These are phyloP conservation scores for Andrena chrysosceles DNA, from an alignment of 2,888 invertebrate species.

Conservation along the genomic window DNA sequence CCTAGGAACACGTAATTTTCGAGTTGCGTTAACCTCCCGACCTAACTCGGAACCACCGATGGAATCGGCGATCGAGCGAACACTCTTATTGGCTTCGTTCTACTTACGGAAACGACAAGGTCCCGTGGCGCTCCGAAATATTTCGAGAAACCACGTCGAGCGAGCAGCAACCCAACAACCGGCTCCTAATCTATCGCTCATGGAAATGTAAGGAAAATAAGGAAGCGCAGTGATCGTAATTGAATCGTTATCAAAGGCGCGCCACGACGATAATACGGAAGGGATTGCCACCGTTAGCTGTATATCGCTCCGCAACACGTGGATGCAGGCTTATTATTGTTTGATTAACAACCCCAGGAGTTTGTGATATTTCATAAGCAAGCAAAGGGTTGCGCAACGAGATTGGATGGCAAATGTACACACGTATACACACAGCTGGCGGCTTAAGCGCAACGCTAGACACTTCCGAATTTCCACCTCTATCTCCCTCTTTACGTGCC, in stretches of 20 bases:
- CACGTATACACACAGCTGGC: constrained; percentile 43
- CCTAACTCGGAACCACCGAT: neutral
- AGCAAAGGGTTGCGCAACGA: constrained; percentile 72
- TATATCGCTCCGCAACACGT: constrained; percentile 58
- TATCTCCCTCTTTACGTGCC: constrained; percentile 45
- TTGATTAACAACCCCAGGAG: constrained; percentile 72
- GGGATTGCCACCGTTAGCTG: constrained; percentile 52
- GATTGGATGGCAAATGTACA: constrained; percentile 71
- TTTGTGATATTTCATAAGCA: constrained; percentile 74
- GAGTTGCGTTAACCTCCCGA: constrained; percentile 24
- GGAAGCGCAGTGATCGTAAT: constrained; percentile 40
- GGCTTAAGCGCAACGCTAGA: constrained; percentile 46
- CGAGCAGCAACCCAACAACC: neutral
- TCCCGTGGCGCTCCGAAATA: neutral
- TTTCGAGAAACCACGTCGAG: neutral
- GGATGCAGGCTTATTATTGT: constrained; percentile 71
- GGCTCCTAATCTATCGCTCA: neutral
- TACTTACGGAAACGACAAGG: neutral
- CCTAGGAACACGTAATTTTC: constrained; percentile 34
- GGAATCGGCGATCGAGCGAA: neutral
- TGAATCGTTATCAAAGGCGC: constrained; percentile 50
- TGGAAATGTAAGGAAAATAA: constrained; percentile 26
- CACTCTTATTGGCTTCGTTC: neutral
- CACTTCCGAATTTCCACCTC: constrained; percentile 46
- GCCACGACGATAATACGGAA: constrained; percentile 16